These are phyloP conservation scores for Yasuhikotakia modesta DNA, from an alignment of 2,797 vertebrate genomes.

Conservation along the genomic window DNA sequence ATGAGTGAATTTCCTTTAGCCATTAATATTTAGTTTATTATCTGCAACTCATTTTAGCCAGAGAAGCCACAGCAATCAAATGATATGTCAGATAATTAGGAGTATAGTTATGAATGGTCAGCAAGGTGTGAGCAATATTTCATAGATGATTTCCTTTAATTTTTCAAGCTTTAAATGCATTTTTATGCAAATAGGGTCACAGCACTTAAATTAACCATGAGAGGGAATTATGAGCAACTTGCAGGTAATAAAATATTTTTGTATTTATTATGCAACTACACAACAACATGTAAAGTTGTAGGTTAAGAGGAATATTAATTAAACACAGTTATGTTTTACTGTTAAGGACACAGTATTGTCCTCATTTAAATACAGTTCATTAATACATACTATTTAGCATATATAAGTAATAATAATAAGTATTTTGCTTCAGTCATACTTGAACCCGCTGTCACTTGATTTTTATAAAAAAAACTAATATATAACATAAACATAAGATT, in stretches of 20 bases:
- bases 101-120: constrained; percentile 80
- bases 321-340: neutral
- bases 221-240: constrained; percentile 69
- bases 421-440: neutral
- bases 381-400: neutral
- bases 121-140: constrained; percentile 79
- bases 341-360: neutral
- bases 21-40: constrained; percentile 73
- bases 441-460: neutral
- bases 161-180: constrained; percentile 80
- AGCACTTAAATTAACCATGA: constrained; percentile 80
- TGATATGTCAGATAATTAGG: constrained; percentile 80
- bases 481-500: neutral
- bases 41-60: constrained; percentile 75
- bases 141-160: constrained; percentile 78
- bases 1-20: constrained; percentile 27
- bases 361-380: neutral
- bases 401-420: neutral
- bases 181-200: constrained; percentile 79
- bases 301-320: neutral
- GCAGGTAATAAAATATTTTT: constrained; percentile 67
- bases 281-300: neutral
- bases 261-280: constrained; percentile 67
- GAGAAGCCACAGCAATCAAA: constrained; percentile 62
- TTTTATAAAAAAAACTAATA: too few species aligned